A percentile compares a stretch with the other conserved stretches of the same genome.
These are phyloP conservation scores for Tragopan temminckii DNA, from an alignment of 2,797 vertebrate species.

Conservation along the genomic window DNA sequence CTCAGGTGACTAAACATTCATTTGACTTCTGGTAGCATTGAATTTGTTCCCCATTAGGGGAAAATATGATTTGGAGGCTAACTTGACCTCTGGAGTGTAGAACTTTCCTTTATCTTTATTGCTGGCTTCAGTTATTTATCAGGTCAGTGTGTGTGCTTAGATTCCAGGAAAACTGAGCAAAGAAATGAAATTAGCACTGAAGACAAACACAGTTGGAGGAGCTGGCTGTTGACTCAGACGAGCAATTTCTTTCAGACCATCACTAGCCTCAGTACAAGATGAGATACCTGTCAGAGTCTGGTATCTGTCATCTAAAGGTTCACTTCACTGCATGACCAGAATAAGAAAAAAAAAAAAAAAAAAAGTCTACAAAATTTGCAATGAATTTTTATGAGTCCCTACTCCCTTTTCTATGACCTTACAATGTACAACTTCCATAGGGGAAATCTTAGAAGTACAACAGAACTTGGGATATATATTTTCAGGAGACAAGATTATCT, in stretches of 20 bases:
- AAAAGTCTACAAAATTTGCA: background rate
- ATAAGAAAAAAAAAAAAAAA: background rate
- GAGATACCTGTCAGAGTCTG: constrained; percentile 46
- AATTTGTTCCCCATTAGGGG: constrained; percentile 71
- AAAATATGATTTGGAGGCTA: constrained; percentile 66
- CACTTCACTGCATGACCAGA: background rate
- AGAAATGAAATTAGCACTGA: constrained; percentile 57
- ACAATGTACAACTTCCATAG: background rate
- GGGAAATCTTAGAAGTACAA: background rate
- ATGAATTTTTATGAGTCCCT: background rate
- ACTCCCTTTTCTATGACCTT: background rate
- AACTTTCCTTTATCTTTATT: constrained; percentile 67
- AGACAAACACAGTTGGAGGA: constrained; percentile 40
- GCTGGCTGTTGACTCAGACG: constrained; percentile 41
- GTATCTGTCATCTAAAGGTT: constrained; percentile 33
- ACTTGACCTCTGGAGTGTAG: constrained; percentile 68
- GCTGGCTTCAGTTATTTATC: constrained; percentile 54
- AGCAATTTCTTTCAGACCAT: constrained; percentile 50
- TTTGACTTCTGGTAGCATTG: constrained; percentile 70
- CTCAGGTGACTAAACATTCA: constrained; percentile 77
- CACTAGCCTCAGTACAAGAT: background rate
- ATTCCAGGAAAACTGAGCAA: constrained; percentile 58
- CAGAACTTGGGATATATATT: background rate
- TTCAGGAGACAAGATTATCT: background rate
- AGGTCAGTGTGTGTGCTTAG: constrained; percentile 46